A percentile compares a stretch with the other conserved stretches of the same genome.
Conservation (phyloP, 2,888 invertebrate genomes). For the Aspidapion aeneum region DNA sequence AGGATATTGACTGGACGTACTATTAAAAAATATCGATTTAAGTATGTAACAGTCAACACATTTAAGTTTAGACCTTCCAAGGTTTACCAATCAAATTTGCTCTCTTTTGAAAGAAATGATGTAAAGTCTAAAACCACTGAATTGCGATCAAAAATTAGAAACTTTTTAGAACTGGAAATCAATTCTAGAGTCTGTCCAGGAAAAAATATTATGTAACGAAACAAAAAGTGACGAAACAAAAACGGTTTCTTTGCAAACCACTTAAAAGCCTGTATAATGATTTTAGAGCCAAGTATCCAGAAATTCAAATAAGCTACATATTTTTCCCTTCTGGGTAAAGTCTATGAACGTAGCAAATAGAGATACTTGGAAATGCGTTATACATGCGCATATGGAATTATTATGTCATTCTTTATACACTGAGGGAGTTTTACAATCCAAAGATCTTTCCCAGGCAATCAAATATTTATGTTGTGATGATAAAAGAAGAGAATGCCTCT, state of each 20-base stretch:
- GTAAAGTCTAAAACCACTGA: background rate
- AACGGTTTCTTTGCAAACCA: background rate
- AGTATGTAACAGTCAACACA: background rate
- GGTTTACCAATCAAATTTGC: background rate
- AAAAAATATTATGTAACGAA: background rate
- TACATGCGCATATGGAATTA: background rate
- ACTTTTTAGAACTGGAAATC: constrained; percentile 1
- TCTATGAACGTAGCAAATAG: too few relatives aligned
- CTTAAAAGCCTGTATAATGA: background rate
- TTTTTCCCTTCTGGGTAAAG: background rate
- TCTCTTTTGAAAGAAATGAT: background rate
- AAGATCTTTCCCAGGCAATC: background rate
- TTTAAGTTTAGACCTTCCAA: background rate
- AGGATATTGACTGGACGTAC: background rate
- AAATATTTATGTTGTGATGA: background rate
- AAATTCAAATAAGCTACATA: background rate
- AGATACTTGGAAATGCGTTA: too few relatives aligned
- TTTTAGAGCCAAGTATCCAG: background rate
- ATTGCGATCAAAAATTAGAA: background rate
- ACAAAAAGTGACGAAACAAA: constrained; percentile 1
- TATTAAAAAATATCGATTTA: background rate
- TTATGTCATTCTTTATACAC: background rate
- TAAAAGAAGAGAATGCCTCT: background rate
- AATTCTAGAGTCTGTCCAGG: background rate
- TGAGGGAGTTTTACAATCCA: background rate